phyloP scores from a whole-genome alignment of 2,797 vertebrate genomes.

The Crax fasciolata region DNA sequence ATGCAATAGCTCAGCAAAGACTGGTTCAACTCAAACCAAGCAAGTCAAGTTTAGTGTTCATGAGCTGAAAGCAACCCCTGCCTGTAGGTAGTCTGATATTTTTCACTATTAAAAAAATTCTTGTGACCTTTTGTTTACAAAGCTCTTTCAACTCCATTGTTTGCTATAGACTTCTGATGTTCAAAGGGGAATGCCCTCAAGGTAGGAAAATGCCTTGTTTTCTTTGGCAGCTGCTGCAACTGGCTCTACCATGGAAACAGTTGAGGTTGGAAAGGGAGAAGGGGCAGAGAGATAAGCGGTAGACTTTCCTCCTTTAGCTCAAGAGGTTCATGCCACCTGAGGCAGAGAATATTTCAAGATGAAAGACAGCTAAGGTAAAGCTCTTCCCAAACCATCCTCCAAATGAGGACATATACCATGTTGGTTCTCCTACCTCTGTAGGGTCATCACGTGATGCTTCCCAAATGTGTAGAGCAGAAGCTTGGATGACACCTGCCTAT shows the following conservation, averaged over 20 bases:
- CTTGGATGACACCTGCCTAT: background rate
- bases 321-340: background rate
- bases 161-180: constrained; percentile 70
- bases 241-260: constrained; percentile 29
- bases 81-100: constrained; percentile 44
- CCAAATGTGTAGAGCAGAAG: background rate
- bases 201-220: constrained; percentile 74
- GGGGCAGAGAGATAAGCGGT: constrained; percentile 16
- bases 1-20: background rate
- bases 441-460: background rate
- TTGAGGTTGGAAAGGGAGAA: constrained; percentile 31
- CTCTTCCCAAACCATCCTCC: background rate
- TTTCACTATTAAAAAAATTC: constrained; percentile 69
- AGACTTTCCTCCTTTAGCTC: constrained; percentile 21
- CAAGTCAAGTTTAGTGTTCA: background rate
- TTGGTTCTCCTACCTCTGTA: background rate
- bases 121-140: constrained; percentile 70
- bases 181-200: constrained; percentile 74
- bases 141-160: constrained; percentile 67
- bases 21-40: background rate
- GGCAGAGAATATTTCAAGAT: background rate
- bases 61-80: constrained; percentile 29
- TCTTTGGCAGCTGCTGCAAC: constrained; percentile 55
- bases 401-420: background rate
- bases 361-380: background rate